phyloP scores from a whole-genome alignment of 2,797 vertebrate genomes.

The Momotus momota region DNA sequence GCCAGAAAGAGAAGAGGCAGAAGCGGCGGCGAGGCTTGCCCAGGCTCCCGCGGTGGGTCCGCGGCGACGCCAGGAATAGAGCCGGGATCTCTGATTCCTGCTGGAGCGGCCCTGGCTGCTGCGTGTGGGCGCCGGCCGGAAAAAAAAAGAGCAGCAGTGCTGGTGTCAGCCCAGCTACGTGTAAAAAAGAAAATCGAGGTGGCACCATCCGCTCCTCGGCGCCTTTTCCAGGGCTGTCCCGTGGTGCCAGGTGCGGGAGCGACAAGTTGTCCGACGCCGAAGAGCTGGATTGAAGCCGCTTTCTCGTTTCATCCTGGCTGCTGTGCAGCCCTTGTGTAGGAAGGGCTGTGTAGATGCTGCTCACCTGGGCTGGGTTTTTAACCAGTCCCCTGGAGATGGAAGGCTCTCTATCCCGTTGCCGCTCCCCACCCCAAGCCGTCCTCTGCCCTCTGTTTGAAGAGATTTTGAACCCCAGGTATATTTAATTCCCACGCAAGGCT shows the following conservation, averaged over 20 bases:
- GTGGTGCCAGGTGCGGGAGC: background rate
- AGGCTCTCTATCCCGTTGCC: background rate
- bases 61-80: conserved; percentile 18
- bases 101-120: background rate
- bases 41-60: background rate
- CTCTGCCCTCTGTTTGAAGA: background rate
- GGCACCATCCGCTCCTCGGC: rapidly evolving
- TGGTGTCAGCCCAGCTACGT: rapidly evolving
- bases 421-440: background rate
- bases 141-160: background rate
- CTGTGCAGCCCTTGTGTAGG: background rate
- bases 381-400: background rate
- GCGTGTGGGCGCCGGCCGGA: background rate
- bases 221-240: background rate
- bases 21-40: background rate
- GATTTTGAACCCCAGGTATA: background rate
- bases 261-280: background rate
- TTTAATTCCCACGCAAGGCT: background rate
- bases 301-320: background rate
- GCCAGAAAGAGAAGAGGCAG: background rate
- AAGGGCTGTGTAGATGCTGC: background rate
- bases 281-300: background rate
- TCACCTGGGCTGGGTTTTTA: background rate
- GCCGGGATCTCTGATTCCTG: background rate
- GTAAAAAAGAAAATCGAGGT: rapidly evolving